phyloP scores from a whole-genome alignment of 2,113 vertebrate genomes.

The Bos indicus region DNA sequence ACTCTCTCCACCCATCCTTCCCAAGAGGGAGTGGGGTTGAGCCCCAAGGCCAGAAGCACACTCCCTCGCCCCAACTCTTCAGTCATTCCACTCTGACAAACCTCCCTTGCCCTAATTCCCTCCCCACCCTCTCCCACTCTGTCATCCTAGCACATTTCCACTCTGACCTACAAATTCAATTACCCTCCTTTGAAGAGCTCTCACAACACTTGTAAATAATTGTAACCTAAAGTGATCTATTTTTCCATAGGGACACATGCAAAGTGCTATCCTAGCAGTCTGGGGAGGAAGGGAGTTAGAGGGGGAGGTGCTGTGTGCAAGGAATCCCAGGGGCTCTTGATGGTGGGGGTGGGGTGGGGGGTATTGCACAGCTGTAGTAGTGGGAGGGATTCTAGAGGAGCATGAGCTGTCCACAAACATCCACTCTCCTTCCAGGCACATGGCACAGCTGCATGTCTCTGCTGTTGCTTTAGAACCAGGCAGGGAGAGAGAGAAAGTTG shows the following conservation, averaged over 20 bases:
- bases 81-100: background rate
- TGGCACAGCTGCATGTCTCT: accelerated
- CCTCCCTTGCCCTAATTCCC: background rate
- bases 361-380: background rate
- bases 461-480: background rate
- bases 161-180: background rate
- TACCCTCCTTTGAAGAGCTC: background rate
- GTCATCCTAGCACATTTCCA: background rate
- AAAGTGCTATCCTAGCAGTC: background rate
- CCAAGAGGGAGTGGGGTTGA: background rate
- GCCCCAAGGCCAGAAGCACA: background rate
- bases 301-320: background rate
- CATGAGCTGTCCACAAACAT: background rate
- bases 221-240: background rate
- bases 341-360: background rate
- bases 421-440: background rate
- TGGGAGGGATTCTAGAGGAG: background rate
- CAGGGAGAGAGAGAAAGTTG: background rate
- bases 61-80: background rate
- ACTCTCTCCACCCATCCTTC: background rate
- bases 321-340: background rate
- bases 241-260: background rate
- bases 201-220: background rate
- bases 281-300: too few species aligned
- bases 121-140: background rate